phyloP scores from a whole-genome alignment of 2,797 vertebrate genomes.

The Chelon labrosus region DNA sequence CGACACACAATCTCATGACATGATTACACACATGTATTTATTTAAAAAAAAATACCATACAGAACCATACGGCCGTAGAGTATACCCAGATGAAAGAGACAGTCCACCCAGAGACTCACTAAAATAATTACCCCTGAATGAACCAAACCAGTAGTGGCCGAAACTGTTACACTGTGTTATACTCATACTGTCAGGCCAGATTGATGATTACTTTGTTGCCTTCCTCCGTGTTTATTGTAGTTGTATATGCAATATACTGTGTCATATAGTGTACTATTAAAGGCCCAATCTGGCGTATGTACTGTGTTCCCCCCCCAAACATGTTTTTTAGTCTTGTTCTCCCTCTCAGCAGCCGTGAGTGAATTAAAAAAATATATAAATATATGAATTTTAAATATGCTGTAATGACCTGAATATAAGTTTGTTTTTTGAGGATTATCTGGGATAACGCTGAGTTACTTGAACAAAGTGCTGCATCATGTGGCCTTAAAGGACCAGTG shows the following conservation, averaged over 20 bases:
- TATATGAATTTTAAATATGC: slow-evolving; percentile 5
- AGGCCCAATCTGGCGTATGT: slow-evolving; percentile 54
- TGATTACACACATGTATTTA: not conserved
- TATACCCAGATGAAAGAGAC: slow-evolving; percentile 1
- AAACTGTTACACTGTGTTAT: slow-evolving; percentile 69
- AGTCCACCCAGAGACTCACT: slow-evolving; percentile 20
- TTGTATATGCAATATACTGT: slow-evolving; percentile 61
- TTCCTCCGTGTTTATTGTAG: slow-evolving; percentile 56
- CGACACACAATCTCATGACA: slow-evolving; percentile 5
- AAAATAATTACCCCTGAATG: not conserved
- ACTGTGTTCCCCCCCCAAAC: not conserved
- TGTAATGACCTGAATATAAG: slow-evolving; percentile 15
- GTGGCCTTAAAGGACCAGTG: too few species aligned
- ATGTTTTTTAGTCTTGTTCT: not conserved
- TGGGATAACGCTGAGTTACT: not conserved
- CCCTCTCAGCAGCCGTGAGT: too few species aligned
- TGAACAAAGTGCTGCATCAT: not conserved
- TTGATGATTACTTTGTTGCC: slow-evolving; percentile 61
- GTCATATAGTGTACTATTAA: slow-evolving; percentile 47
- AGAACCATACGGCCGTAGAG: slow-evolving; percentile 3
- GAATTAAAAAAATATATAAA: too few species aligned
- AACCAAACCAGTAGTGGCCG: slow-evolving; percentile 33
- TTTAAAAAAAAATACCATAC: slow-evolving; percentile 28
- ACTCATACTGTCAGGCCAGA: slow-evolving; percentile 46
- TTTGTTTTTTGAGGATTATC: not conserved